Percentiles rank a stretch among this genome's conserved stretches.
Evolutionary conservation across 2,888 invertebrate species (phyloP).

Genomic region (Geotrupes spiniger): DNA sequence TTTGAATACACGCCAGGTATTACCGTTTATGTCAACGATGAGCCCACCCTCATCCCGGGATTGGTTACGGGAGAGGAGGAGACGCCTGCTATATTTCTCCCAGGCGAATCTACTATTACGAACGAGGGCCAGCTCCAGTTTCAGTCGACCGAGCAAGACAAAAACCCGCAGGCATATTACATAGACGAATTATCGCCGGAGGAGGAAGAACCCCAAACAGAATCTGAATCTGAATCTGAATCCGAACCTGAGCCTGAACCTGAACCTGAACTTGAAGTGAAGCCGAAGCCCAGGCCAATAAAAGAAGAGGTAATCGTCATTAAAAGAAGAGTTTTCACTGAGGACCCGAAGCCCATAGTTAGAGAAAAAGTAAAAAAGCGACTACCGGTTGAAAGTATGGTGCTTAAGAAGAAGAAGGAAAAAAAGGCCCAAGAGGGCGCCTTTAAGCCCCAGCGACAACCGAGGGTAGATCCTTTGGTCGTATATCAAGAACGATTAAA

Average conservation of each 20-base stretch:
- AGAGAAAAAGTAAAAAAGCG: slow-evolving; percentile 30
- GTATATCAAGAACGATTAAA: slow-evolving; percentile 26
- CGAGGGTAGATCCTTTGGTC: slow-evolving; percentile 41
- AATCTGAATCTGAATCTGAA: background rate
- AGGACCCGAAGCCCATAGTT: slow-evolving; percentile 10
- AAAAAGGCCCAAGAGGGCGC: slow-evolving; percentile 33
- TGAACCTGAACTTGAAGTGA: too few relatives aligned
- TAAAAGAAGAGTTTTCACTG: too few relatives aligned
- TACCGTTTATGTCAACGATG: slow-evolving; percentile 70
- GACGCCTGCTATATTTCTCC: slow-evolving; percentile 34
- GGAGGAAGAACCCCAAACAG: background rate
- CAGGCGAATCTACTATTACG: slow-evolving; percentile 46
- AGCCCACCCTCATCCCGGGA: slow-evolving; percentile 75
- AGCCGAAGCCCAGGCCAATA: too few relatives aligned
- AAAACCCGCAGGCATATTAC: too few relatives aligned
- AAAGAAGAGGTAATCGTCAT: too few relatives aligned
- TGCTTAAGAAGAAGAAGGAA: slow-evolving; percentile 34
- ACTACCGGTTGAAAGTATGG: too few relatives aligned
- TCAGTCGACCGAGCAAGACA: too few relatives aligned
- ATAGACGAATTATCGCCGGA: too few relatives aligned
- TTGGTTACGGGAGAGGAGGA: slow-evolving; percentile 62
- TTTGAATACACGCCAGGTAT: slow-evolving; percentile 75
- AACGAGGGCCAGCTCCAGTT: slow-evolving; percentile 42
- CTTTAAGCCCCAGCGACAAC: slow-evolving; percentile 33
- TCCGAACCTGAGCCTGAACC: background rate